Base-by-base conservation (phyloP, 2,113 vertebrate species). In the Cinclus cinclus region DNA sequence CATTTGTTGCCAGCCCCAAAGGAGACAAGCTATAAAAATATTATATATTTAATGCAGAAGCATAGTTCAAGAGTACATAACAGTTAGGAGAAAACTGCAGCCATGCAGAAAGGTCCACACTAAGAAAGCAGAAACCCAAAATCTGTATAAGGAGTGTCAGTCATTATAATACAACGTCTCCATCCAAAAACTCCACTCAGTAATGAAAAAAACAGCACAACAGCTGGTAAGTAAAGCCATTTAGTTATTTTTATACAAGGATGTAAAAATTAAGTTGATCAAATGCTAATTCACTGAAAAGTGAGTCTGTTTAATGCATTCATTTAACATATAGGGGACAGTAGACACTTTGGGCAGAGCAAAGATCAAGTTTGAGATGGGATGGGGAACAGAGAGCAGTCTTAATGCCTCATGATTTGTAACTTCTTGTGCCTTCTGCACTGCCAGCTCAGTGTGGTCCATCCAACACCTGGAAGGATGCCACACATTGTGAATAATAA, bases 111-210 rank as follows among this genome's bases (percentile, higher is more conserved):
- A 89, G 52, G 21, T 20, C 41, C 55, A 27, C 7, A 21, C n/a
- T 44, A 79, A 64, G 53, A 79, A 82, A 85, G 69, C 46, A 82
- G 70, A 55, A 68, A 68, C 8, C 7, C 35, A 64, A 59, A 52
- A 64, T 65, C 5, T 73, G 16, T 23, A 52, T 52, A 71, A 39
- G 16, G 33, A 79, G 63, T 49, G 33, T 53, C 56, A 59, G 30
- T 44, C 65, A 28, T 44, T 56, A 15, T 17, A 68, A 44, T 22
- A 53, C 8, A 74, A 33, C 0, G 0, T 39, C 53, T 39, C 60
- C 77, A 80, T 31, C 20, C 15, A 33, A 49, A 53, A 79, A 37
- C 22, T 68, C 69, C 23, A 28, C n/a, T 85, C 15, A 44, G 22
- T 44, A 79, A 49, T 18, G 28, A 83, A 73, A 53, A 73, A 53